phyloP scores from a whole-genome alignment of 2,888 invertebrate species.

The Smittia aterrima region DNA sequence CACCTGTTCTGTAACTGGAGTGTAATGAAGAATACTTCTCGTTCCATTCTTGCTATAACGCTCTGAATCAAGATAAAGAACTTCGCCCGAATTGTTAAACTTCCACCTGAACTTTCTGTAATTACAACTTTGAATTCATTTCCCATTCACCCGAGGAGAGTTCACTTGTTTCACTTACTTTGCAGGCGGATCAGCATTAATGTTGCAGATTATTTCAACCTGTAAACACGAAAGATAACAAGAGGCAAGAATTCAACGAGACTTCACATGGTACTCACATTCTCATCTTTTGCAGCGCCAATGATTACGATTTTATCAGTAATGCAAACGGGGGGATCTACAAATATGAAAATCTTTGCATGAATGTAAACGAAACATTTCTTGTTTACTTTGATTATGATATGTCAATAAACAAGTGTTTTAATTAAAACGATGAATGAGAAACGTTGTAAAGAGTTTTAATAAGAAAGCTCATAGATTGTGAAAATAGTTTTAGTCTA shows the following conservation, averaged over 20 bases:
- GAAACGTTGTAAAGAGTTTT: too few relatives aligned
- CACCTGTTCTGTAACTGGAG: slow-evolving; percentile 55
- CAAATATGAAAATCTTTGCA: not conserved
- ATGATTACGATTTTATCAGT: slow-evolving; percentile 69
- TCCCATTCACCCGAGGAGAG: not conserved
- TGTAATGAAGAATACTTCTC: slow-evolving; percentile 60
- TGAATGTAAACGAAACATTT: not conserved
- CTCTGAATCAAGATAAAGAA: slow-evolving; percentile 69
- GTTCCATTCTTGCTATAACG: slow-evolving; percentile 70
- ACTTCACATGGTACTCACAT: slow-evolving; percentile 47
- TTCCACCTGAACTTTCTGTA: slow-evolving; percentile 77
- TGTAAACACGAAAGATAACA: not conserved
- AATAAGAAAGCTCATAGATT: too few relatives aligned
- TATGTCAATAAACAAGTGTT: slow-evolving; percentile 1
- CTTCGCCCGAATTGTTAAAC: slow-evolving; percentile 84
- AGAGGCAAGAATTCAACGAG: not conserved
- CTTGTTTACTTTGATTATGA: slow-evolving; percentile 10
- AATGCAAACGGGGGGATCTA: slow-evolving; percentile 75
- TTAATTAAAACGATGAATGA: not conserved
- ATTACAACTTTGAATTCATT: not conserved
- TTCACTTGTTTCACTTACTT: slow-evolving; percentile 41
- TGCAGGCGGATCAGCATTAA: slow-evolving; percentile 81
- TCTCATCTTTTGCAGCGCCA: slow-evolving; percentile 77
- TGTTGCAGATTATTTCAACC: slow-evolving; percentile 75
- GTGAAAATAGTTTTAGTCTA: too few relatives aligned